A percentile compares a stretch with the other conserved stretches of the same genome.
These are phyloP conservation scores for Poecilia picta DNA, from an alignment of 2,797 vertebrate genomes.

Conservation along the genomic window DNA sequence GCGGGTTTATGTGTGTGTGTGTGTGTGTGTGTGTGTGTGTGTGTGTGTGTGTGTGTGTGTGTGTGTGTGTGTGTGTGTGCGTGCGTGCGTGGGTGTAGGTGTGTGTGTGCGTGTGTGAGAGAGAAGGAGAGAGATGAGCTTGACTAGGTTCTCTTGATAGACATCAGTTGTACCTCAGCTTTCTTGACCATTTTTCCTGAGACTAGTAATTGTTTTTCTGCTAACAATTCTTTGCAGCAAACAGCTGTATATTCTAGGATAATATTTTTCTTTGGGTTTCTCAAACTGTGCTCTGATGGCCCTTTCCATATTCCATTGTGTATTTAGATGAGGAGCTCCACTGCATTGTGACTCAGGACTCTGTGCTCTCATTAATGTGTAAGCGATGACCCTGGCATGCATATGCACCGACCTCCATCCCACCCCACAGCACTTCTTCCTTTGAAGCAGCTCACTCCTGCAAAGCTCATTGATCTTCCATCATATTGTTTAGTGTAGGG, in stretches of 20 bases:
- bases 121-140: neutral
- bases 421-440: slow-evolving; percentile 8
- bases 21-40: too few species aligned
- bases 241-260: neutral
- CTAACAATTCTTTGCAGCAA: neutral
- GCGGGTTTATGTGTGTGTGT: neutral
- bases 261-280: neutral
- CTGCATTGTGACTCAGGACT: slow-evolving; percentile 11
- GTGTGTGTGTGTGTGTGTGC: too few species aligned
- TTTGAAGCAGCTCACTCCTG: slow-evolving; percentile 25
- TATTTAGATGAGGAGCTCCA: slow-evolving; percentile 4
- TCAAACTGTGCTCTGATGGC: neutral
- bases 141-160: neutral
- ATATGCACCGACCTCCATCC: neutral
- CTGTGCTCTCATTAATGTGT: neutral
- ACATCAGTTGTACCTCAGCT: neutral
- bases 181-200: neutral
- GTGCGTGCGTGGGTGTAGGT: too few species aligned
- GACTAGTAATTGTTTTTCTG: neutral
- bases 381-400: neutral
- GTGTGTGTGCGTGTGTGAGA: too few species aligned
- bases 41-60: too few species aligned
- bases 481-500: slow-evolving; percentile 51
- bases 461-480: slow-evolving; percentile 44
- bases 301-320: neutral